These are phyloP conservation scores for Odocoileus virginianus DNA, from an alignment of 2,113 vertebrate genomes.

Conservation along the genomic window DNA sequence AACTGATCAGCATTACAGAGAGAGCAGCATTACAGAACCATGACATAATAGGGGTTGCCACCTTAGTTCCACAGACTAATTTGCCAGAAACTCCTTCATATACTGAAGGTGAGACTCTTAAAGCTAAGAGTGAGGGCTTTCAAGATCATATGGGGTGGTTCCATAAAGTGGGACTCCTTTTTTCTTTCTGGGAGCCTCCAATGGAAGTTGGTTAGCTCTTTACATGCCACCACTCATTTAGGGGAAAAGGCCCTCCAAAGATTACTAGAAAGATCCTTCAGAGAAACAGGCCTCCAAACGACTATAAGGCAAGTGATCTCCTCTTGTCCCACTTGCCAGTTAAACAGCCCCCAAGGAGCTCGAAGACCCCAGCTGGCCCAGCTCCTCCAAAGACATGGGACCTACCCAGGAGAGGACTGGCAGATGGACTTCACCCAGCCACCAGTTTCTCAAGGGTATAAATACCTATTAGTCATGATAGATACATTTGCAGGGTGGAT, in stretches of 20 bases:
- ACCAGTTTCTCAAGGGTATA: neutral
- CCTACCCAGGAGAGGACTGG: neutral
- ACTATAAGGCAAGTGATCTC: neutral
- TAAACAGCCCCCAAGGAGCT: neutral
- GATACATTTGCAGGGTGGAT: neutral
- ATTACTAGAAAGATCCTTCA: neutral
- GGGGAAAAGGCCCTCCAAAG: neutral
- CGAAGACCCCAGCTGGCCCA: neutral
- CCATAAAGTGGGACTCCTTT: neutral
- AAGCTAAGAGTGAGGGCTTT: neutral
- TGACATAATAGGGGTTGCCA: neutral
- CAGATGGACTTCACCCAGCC: neutral
- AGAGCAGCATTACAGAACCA: neutral
- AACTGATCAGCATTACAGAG: fast-evolving
- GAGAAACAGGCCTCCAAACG: neutral
- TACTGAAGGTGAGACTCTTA: neutral
- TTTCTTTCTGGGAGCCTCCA: neutral
- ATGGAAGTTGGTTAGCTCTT: neutral
- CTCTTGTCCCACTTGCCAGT: neutral
- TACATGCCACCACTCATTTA: neutral
- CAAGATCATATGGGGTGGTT: neutral
- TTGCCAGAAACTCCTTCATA: neutral
- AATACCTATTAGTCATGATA: neutral
- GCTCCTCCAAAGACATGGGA: neutral
- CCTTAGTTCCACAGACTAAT: neutral